Evolutionary conservation across 2,113 vertebrate genomes (phyloP), one percentile per base, ranked within the genome.

Genomic region (Podocnemis expansa): DNA sequence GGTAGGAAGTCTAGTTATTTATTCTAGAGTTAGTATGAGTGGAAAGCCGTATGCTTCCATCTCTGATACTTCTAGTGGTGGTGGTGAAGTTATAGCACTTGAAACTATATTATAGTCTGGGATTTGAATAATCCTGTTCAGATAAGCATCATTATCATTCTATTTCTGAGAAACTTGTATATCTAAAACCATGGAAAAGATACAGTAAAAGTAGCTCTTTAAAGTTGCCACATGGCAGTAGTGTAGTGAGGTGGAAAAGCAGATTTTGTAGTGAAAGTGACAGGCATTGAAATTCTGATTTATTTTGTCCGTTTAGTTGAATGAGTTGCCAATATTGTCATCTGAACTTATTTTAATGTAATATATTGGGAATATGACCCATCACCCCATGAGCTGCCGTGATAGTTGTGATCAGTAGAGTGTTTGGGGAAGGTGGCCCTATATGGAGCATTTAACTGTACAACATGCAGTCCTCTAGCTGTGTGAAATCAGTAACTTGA

Each of bases 171-270:
- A 93, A 93, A 47, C 87, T 73, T 90, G 13, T 43, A 45, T 27
- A 38, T 8, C 94, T 95, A 82, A 17, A 54, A 56, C 10, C 78
- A 93, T 91, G 89, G 85, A 45, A 41, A 52, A 94, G 80, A 91
- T 93, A 73, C 25, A 93, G 83, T 87, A 94, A 90, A 93, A 89
- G 84, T 80, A 81, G 88, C 84, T 97, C 80, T 70, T 70, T 22
- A 70, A 1, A 58, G 86, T 94, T 93, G 73, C 89, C 84, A 19
- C 58, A 49, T 90, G 90, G 87, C 86, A 94, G 89, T 45, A 24
- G 91, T 90, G 54, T 91, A 95, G 94, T 93, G 95, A 95, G 82
- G 86, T 89, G 78, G 78, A 38, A 92, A 94, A 85, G 92, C 91
- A 93, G 82, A 60, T 21, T 93, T 41, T 87, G 70, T 49, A 96